A percentile compares a stretch with the other conserved stretches of the same genome.
phyloP scores from a whole-genome alignment of 2,888 invertebrate species.

The Danaus chrysippus region DNA sequence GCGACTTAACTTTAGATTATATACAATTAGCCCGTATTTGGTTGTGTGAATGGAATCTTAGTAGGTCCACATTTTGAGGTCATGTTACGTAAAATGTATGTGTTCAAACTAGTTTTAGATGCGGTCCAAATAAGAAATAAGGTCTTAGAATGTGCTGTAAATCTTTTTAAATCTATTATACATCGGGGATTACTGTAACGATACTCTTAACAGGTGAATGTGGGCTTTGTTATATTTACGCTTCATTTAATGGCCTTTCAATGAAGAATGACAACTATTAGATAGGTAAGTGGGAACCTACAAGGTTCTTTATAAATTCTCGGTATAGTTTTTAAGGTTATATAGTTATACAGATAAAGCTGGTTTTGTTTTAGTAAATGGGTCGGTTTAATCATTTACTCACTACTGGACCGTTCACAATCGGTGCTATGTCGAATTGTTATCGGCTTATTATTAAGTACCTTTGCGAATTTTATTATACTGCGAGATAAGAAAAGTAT shows the following conservation, averaged over 20 bases:
- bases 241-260: slow-evolving; percentile 20
- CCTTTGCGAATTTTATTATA: too few species aligned
- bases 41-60: slow-evolving; percentile 35
- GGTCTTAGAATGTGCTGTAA: slow-evolving; percentile 57
- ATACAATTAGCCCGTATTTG: slow-evolving; percentile 37
- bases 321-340: background rate
- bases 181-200: slow-evolving; percentile 19
- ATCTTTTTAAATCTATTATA: slow-evolving; percentile 41
- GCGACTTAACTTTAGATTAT: slow-evolving; percentile 35
- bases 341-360: background rate
- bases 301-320: background rate
- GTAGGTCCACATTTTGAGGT: slow-evolving; percentile 37
- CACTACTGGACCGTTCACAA: too few species aligned
- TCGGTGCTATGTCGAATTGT: too few species aligned
- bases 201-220: slow-evolving; percentile 16
- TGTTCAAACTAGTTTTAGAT: slow-evolving; percentile 59
- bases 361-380: background rate
- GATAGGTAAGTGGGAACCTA: slow-evolving; percentile 18
- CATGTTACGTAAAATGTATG: slow-evolving; percentile 34
- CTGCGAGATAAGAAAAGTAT: too few species aligned
- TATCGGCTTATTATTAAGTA: too few species aligned
- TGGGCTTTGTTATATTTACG: slow-evolving; percentile 13
- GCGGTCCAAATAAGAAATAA: slow-evolving; percentile 72
- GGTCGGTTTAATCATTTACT: too few species aligned
- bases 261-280: slow-evolving; percentile 26